Evolutionary conservation across 2,888 invertebrate genomes (phyloP).

Genomic region (Hypselothyrea guttata): DNA sequence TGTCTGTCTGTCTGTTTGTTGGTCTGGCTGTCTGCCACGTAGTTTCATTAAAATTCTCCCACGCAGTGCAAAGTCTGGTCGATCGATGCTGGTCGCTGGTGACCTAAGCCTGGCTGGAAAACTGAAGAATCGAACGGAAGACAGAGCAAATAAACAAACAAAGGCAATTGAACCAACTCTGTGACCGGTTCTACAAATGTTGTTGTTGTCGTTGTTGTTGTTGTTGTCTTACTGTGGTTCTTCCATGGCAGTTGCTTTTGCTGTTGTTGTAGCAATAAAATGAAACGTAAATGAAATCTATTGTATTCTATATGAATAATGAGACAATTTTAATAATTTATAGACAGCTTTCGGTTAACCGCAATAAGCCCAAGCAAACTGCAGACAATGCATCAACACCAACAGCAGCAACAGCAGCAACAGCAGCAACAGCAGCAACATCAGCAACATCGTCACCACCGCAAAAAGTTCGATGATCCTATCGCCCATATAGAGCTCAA

Average conservation of each 20-base stretch:
- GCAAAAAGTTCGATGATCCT: constrained; percentile 76
- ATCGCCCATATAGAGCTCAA: constrained; percentile 28
- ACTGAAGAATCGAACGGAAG: constrained; percentile 5
- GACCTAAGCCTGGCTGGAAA: constrained; percentile 47
- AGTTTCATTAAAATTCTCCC: constrained; percentile 66
- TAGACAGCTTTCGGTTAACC: constrained; percentile 81
- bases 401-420: constrained; percentile 36
- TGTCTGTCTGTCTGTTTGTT: constrained; percentile 16
- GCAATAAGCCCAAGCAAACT: constrained; percentile 66
- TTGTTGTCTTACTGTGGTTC: constrained; percentile 24
- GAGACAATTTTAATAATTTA: constrained; percentile 82
- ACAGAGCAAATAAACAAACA: constrained; percentile 35
- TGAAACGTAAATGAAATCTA: constrained; percentile 77
- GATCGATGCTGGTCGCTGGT: constrained; percentile 31
- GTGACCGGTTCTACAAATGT: constrained; percentile 55
- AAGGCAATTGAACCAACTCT: constrained; percentile 53
- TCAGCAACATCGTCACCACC: constrained; percentile 41
- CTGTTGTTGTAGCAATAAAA: constrained; percentile 70
- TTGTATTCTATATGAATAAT: constrained; percentile 82
- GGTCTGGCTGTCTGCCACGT: constrained; percentile 13
- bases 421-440: constrained; percentile 11
- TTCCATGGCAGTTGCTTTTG: constrained; percentile 27
- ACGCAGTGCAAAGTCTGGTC: constrained; percentile 53
- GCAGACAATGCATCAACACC: constrained; percentile 52
- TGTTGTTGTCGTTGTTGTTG: constrained; percentile 38